These are phyloP conservation scores for Eulacestoma nigropectus DNA, from an alignment of 2,113 vertebrate genomes.

Conservation along the genomic window DNA sequence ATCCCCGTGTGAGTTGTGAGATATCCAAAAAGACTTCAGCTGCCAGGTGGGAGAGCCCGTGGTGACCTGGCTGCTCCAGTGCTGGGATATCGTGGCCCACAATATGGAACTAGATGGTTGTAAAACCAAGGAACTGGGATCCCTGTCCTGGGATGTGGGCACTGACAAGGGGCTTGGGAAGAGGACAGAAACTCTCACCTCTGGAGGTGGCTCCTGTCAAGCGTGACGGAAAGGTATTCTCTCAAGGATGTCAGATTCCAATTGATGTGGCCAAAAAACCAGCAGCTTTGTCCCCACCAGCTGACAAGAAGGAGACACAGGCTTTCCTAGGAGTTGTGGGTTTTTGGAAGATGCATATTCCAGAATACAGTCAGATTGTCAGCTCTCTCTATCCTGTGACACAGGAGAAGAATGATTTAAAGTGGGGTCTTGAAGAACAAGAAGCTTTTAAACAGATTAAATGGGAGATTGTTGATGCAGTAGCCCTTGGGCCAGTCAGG, in stretches of 20 bases:
- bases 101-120: background rate
- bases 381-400: background rate
- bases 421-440: background rate
- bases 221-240: background rate
- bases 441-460: background rate
- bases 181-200: background rate
- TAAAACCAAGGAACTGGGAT: background rate
- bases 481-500: background rate
- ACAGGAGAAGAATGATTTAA: background rate
- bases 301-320: background rate
- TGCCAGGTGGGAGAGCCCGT: background rate
- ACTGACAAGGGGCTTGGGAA: background rate
- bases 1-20: background rate
- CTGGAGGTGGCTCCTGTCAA: background rate
- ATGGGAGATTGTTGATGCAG: background rate
- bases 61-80: background rate
- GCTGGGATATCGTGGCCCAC: fast-evolving
- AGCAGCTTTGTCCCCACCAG: background rate
- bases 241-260: background rate
- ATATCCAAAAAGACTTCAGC: background rate
- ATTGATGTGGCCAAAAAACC: background rate
- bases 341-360: background rate
- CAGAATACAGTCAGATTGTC: background rate
- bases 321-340: background rate
- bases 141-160: background rate